These are phyloP conservation scores for Xenopus petersii DNA, from an alignment of 2,797 vertebrate species.

Conservation along the genomic window DNA sequence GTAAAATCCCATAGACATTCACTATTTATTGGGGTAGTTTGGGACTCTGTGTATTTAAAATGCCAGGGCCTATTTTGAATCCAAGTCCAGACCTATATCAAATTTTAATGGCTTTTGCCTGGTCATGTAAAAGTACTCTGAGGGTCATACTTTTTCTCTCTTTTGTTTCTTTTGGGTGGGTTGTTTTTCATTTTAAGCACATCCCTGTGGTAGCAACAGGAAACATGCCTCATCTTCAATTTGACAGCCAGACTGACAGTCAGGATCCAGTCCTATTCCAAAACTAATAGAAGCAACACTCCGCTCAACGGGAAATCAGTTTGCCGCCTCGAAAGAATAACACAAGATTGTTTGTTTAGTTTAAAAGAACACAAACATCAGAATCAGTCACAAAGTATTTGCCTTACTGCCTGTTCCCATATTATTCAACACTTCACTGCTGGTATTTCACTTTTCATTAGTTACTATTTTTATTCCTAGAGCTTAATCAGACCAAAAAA, in stretches of 20 bases:
- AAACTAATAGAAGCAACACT: conserved; percentile 57
- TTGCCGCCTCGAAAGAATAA: conserved; percentile 53
- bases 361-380: conserved; percentile 57
- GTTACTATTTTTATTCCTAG: conserved; percentile 28
- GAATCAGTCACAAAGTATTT: conserved; percentile 54
- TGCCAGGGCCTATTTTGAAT: too few species aligned
- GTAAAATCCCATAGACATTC: too few species aligned
- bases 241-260: conserved; percentile 52
- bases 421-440: conserved; percentile 28
- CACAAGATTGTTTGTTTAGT: conserved; percentile 53
- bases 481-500: conserved; percentile 18
- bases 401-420: conserved; percentile 21
- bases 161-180: conserved; percentile 37
- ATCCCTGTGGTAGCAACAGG: conserved; percentile 51
- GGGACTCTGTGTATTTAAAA: too few species aligned
- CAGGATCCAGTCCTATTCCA: conserved; percentile 54
- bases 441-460: conserved; percentile 39
- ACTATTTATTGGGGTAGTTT: too few species aligned
- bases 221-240: conserved; percentile 57
- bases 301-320: conserved; percentile 53
- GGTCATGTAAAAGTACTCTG: too few species aligned
- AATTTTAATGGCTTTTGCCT: too few species aligned
- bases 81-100: too few species aligned
- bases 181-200: conserved; percentile 54
- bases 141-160: neutral